Conservation (phyloP, 2,113 vertebrate species). For the Esox niger region DNA sequence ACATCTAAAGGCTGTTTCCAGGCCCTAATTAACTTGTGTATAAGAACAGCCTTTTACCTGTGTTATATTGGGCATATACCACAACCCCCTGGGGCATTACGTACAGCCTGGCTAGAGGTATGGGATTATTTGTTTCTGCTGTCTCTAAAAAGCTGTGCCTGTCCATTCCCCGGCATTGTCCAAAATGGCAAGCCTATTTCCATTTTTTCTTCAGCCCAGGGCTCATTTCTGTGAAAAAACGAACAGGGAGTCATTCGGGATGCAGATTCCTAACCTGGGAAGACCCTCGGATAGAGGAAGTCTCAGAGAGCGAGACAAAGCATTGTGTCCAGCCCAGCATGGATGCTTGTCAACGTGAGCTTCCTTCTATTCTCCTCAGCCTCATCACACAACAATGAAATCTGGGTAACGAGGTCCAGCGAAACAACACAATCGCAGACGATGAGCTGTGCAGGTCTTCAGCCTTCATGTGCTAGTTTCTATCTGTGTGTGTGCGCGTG, state of each 20-base stretch:
- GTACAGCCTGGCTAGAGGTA: not conserved
- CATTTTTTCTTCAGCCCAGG: too few species aligned
- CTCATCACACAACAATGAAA: constrained; percentile 1
- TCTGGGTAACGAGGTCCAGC: not conserved
- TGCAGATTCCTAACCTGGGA: not conserved
- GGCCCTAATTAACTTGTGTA: too few species aligned
- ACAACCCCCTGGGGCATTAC: too few species aligned
- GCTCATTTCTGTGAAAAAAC: too few species aligned
- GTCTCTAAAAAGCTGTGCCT: not conserved
- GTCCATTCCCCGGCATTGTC: too few species aligned
- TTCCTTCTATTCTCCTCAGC: not conserved
- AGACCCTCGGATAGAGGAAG: not conserved
- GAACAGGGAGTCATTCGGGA: too few species aligned
- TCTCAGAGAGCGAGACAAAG: constrained; percentile 13
- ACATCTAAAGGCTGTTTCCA: too few species aligned
- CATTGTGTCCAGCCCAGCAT: not conserved
- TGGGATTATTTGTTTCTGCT: not conserved
- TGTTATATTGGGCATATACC: too few species aligned
- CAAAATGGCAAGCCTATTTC: too few species aligned
- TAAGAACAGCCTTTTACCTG: too few species aligned
- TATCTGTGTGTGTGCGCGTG: constrained; percentile 52
- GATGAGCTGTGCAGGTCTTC: not conserved
- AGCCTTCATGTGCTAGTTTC: constrained; percentile 57
- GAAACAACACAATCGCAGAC: not conserved
- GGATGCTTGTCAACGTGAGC: not conserved